phyloP scores from a whole-genome alignment of 2,888 invertebrate species.

The Chrysolina oricalcia region DNA sequence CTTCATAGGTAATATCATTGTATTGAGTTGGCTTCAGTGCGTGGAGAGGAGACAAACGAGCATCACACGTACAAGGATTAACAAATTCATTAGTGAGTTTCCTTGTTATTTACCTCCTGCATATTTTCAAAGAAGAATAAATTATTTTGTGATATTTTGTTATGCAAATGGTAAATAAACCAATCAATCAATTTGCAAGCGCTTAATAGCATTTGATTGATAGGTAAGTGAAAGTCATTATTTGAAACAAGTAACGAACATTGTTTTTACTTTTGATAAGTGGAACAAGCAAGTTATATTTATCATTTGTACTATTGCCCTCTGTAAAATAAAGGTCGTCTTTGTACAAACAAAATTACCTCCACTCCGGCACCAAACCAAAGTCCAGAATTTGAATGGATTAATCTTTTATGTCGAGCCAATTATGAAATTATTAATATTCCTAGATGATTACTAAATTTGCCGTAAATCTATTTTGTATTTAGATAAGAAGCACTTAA shows the following conservation, averaged over 20 bases:
- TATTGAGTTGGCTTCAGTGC: too few species aligned
- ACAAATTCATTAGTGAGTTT: too few species aligned
- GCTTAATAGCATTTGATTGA: too few species aligned
- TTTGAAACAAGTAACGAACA: not conserved
- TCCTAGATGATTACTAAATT: not conserved
- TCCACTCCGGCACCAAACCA: not conserved
- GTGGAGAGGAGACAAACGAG: too few species aligned
- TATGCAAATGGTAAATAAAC: too few species aligned
- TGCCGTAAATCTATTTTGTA: not conserved
- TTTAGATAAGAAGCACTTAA: not conserved
- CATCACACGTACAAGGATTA: too few species aligned
- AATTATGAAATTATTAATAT: not conserved
- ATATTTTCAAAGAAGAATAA: too few species aligned
- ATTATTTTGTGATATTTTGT: too few species aligned
- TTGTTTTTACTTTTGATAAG: not conserved
- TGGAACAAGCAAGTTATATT: not conserved
- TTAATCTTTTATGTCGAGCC: not conserved
- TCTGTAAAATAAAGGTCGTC: not conserved
- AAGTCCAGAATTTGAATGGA: not conserved
- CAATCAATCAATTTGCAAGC: too few species aligned
- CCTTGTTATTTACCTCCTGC: too few species aligned
- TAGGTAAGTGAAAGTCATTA: not conserved
- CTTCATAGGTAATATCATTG: too few species aligned
- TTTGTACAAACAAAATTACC: not conserved
- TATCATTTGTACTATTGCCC: constrained; percentile 10